Evolutionary conservation across 1,140 invertebrate species (phyloP), one percentile per base, ranked within the genome.

Genomic region (Diabrotica undecimpunctata): DNA sequence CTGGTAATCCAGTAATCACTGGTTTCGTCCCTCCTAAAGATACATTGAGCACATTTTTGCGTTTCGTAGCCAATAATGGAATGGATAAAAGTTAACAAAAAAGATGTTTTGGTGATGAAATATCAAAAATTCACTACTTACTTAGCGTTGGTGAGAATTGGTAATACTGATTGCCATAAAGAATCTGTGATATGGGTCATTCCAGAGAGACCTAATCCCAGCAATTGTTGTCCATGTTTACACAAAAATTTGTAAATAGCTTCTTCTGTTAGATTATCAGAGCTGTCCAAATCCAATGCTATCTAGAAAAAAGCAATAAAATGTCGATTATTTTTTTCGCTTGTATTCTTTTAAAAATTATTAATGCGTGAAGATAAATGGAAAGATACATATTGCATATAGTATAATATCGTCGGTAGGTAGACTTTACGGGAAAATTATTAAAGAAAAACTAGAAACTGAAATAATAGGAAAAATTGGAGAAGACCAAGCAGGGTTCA

Each of bases 121-220:
- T n/a, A n/a, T 25, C 25, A 25, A 25, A 25, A n/a, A n/a, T n/a
- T n/a, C 46, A 52, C 7, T 12, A 71, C 81, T 82, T 77, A 97
- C 96, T 90, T 95, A 66, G 94, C 90, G 78, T 97, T 96, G 59
- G 87, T 91, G 7, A 99, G 81, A 63, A 94, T 87, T 0, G 94
- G 93, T 55, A 99, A 82, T 39, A 97, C 90, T 69, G 91, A 90
- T 79, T 94, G 91, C 95, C 96, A 98, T 54, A 99, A 88, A 75
- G 96, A 94, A 82, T 99, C 97, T 0, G 96, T 96, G 69, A 99
- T 92, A 77, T 99, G 97, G 0, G 96, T 90, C 90, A 99, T 99
- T 38, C 97, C 97, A 51, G 93, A 93, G 0, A 99, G 81, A 64
- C 89, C 87, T 13, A 99, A 83, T 0, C 93, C 97, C 76, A 85